Evolutionary conservation across 2,113 vertebrate genomes (phyloP).

Genomic region (Physeter macrocephalus): DNA sequence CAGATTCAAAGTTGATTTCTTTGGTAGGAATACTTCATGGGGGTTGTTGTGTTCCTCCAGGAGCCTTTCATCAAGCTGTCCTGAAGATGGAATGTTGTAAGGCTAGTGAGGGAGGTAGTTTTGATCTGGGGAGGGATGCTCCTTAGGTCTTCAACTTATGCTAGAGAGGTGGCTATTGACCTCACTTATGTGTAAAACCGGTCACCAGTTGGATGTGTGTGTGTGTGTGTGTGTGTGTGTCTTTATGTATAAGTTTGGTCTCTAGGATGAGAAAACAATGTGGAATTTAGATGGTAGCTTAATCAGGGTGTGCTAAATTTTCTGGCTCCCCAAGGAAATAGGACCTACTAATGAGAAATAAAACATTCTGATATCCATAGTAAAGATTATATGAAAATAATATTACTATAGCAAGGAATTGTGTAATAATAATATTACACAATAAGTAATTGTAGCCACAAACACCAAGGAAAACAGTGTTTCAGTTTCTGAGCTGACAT

Average conservation of each 20-base stretch:
- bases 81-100: neutral
- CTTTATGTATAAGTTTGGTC: neutral
- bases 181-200: neutral
- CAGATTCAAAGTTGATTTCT: neutral
- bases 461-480: neutral
- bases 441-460: neutral
- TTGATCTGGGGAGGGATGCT: neutral
- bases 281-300: neutral
- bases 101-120: neutral
- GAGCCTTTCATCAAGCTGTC: neutral
- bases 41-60: neutral
- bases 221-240: neutral
- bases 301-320: neutral
- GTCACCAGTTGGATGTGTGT: neutral
- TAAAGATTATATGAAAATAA: neutral
- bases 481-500: neutral
- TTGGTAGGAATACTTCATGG: neutral
- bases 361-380: neutral
- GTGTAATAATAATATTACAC: neutral
- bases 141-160: neutral
- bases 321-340: slow-evolving; percentile 1
- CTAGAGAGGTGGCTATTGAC: neutral
- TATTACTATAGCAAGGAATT: neutral
- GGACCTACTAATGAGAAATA: neutral
- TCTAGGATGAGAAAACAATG: neutral